Evolutionary conservation across 2,888 invertebrate species (phyloP).

Genomic region (Dicyrtoma fusca): DNA sequence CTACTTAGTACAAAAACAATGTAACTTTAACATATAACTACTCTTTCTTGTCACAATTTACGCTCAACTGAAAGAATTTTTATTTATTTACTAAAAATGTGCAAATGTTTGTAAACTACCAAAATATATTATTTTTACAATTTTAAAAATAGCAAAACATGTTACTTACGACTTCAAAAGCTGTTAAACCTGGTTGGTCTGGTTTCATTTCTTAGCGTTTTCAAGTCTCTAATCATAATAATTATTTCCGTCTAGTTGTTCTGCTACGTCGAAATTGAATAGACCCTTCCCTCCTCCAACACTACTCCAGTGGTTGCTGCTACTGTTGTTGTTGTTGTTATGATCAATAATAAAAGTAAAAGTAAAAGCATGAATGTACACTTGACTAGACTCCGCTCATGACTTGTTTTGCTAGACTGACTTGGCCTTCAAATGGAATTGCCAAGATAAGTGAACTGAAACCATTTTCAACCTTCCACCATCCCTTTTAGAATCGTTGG

Average conservation of each 20-base stretch:
- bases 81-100: no score
- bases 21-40: no score
- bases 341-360: constrained; percentile 20
- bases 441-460: neutral
- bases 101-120: no score
- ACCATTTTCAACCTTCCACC: neutral
- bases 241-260: neutral
- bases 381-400: neutral
- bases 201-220: no score
- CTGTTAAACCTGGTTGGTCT: no score
- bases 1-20: no score
- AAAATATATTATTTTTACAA: no score
- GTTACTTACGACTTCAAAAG: no score
- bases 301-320: neutral
- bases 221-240: neutral
- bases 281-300: neutral
- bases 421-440: constrained; percentile 8
- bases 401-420: neutral
- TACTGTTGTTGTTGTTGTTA: constrained; percentile 15
- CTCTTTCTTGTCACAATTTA: no score
- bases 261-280: neutral
- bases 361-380: constrained; percentile 1
- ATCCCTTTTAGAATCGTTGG: neutral
- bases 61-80: no score
- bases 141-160: no score